Base-by-base conservation (phyloP, 2,888 invertebrate species). In the Cabera pusaria region DNA sequence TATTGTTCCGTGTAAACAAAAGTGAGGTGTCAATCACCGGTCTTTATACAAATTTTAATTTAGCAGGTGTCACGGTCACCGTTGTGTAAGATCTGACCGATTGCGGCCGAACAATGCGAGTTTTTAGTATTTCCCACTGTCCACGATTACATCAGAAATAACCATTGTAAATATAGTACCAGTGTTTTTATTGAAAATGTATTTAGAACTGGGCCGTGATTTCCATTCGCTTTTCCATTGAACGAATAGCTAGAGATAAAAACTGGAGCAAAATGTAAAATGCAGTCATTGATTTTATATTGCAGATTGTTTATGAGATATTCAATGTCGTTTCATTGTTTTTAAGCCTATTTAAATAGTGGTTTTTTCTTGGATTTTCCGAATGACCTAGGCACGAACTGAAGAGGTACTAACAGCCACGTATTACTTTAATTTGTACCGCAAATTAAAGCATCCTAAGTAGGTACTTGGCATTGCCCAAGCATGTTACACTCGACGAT, bases 61-160 rank as follows among this genome's bases (percentile, higher is more conserved):
- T 19, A 18, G 20, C 21, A 18, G 16, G 25, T 41, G 47, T 47
- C 52, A 52, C 26, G 49, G 52, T 33, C 46, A 36, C 8, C 26
- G 44, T 38, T 22, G 22, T 29, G 20, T 42, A 18, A 31, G 52
- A 52, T 52, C 25, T 52, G 49, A 49, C 52, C 49, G 52, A 52
- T 52, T 47, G 40, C 28, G 23, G 14, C 11, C 6, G 19, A 36
- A 31, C 41, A 48, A 45, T 39, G 5, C 11, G 6, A 4, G 2
- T 43, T 43, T 44, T 37, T 34, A 6, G n/a, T 28, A 27, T 41
- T 44, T 28, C 6, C 24, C 20, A 26, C 23, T 33, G 33, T 40
- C 17, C 16, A 25, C 24, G 40, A 48, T 46, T 44, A 36, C 24
- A 44, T 46, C 45, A 49, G 1, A 11, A 9, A 16, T 24, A 10